Conservation (phyloP, 2,797 vertebrate species). For the Crenuchus spilurus region DNA sequence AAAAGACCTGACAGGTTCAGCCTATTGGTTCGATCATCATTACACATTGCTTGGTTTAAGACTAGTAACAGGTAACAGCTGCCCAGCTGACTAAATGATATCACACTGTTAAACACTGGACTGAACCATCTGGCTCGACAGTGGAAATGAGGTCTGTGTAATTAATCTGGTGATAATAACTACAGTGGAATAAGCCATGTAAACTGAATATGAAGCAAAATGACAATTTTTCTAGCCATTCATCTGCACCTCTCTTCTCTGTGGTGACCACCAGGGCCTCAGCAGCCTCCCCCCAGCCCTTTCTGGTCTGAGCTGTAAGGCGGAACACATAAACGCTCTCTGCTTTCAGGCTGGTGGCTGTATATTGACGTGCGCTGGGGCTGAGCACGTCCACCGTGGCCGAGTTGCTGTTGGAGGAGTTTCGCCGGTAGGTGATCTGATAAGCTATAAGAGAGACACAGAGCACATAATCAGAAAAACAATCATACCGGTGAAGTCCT, state of each 20-base stretch:
- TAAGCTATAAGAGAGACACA: constrained; percentile 78
- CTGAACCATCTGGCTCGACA: no score
- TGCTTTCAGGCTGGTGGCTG: constrained; percentile 82
- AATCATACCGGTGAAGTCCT: not conserved
- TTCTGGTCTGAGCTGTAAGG: constrained; percentile 93
- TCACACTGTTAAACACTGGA: no score
- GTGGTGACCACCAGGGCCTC: constrained; percentile 96
- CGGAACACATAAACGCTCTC: constrained; percentile 93
- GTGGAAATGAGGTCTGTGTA: no score
- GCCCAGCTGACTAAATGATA: no score
- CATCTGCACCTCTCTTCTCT: constrained; percentile 88
- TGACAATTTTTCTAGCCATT: no score
- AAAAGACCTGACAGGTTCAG: no score
- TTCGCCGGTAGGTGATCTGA: constrained; percentile 91
- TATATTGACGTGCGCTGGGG: constrained; percentile 89
- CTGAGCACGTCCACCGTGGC: constrained; percentile 88
- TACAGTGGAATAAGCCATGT: no score
- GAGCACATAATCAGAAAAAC: constrained; percentile 14
- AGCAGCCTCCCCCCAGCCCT: constrained; percentile 94
- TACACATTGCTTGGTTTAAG: no score
- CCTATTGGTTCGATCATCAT: no score
- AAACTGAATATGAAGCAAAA: no score
- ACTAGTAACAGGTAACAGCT: no score
- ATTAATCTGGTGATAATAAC: no score
- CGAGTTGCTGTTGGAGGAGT: constrained; percentile 81